These are phyloP conservation scores for Lepeophtheirus nordmannii DNA, from an alignment of 2,888 invertebrate species.

Conservation along the genomic window DNA sequence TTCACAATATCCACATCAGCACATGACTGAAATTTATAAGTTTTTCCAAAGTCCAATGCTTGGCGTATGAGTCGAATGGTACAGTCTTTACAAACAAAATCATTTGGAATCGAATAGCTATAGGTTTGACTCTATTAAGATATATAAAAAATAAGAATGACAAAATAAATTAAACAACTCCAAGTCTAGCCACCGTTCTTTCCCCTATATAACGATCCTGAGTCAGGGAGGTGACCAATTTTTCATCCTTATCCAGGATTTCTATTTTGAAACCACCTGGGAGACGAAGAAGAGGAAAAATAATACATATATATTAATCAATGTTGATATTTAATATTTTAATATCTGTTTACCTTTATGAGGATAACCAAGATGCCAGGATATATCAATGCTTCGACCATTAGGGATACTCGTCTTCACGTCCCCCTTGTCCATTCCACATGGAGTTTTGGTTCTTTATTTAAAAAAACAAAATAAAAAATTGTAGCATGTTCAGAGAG, in stretches of 20 bases:
- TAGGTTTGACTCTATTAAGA: too few species aligned
- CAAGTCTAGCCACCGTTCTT: too few species aligned
- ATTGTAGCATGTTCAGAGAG: not conserved
- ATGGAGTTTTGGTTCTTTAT: slow-evolving; percentile 7
- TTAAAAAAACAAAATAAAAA: not conserved
- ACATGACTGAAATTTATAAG: slow-evolving; percentile 85
- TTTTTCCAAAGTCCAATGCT: slow-evolving; percentile 72
- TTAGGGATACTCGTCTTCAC: not conserved
- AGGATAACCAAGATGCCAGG: slow-evolving; percentile 86
- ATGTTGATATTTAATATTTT: too few species aligned
- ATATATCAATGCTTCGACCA: slow-evolving; percentile 47
- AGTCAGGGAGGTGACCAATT: not conserved
- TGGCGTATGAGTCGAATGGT: slow-evolving; percentile 73
- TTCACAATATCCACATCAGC: slow-evolving; percentile 50
- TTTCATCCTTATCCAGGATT: slow-evolving; percentile 1
- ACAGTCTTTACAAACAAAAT: slow-evolving; percentile 73
- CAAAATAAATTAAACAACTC: too few species aligned
- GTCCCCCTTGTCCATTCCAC: slow-evolving; percentile 13
- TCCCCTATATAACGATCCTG: not conserved
- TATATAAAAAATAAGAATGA: too few species aligned
- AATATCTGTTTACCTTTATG: slow-evolving; percentile 47
- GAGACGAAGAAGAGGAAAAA: too few species aligned
- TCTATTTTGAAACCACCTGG: slow-evolving; percentile 9
- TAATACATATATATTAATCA: too few species aligned
- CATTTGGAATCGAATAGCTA: slow-evolving; percentile 32